Evolutionary conservation across 2,888 invertebrate species (phyloP).

Genomic region (Andrena chrysosceles): DNA sequence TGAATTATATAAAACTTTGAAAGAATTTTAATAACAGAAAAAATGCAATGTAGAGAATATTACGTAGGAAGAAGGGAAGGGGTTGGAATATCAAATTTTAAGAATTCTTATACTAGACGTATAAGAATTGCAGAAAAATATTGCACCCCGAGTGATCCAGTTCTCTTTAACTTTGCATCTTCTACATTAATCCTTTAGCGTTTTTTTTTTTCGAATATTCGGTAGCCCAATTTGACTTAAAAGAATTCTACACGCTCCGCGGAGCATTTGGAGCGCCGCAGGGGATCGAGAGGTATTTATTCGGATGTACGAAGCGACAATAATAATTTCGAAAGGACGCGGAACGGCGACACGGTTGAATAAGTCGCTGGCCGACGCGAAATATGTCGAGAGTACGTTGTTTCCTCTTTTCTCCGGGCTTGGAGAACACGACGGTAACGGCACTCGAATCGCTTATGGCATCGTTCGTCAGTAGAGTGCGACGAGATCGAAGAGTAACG

Average conservation of each 20-base stretch:
- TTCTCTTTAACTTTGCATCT: no score
- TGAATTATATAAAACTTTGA: no score
- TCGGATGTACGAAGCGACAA: not conserved
- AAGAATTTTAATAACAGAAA: no score
- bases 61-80: no score
- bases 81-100: no score
- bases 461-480: conserved; percentile 60
- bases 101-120: no score
- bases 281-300: not conserved
- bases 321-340: conserved; percentile 37
- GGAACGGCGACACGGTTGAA: conserved; percentile 52
- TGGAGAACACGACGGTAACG: conserved; percentile 19
- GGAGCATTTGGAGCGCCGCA: not conserved
- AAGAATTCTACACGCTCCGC: not conserved
- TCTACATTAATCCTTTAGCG: no score
- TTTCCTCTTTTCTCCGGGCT: conserved; percentile 52
- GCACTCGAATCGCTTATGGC: conserved; percentile 51
- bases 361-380: conserved; percentile 45
- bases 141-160: no score
- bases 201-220: no score
- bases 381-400: conserved; percentile 51
- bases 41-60: no score
- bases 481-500: conserved; percentile 35
- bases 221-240: no score
- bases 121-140: no score